Percentiles rank a stretch among this genome's conserved stretches.
Evolutionary conservation across 2,113 vertebrate species (phyloP).

Genomic region (Taurulus bubalis): DNA sequence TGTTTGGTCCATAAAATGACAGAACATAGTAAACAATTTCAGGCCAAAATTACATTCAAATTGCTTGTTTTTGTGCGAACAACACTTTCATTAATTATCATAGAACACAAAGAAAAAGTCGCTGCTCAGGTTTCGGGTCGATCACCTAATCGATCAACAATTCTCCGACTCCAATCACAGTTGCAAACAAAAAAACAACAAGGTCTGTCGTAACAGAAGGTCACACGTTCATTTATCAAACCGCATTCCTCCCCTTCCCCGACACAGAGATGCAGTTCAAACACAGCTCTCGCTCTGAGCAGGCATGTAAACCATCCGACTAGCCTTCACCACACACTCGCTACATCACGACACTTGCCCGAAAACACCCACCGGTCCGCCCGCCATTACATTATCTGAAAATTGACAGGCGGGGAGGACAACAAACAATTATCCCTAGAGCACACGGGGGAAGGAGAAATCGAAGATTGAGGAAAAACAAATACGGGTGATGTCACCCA

Average conservation of each 20-base stretch:
- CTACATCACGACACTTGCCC: constrained; percentile 70
- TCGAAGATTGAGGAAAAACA: constrained; percentile 77
- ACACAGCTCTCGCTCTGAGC: constrained; percentile 25
- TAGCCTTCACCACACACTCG: constrained; percentile 24
- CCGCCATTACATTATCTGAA: constrained; percentile 75
- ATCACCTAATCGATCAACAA: neutral
- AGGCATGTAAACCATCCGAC: constrained; percentile 71
- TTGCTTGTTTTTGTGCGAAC: neutral
- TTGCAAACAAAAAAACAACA: neutral
- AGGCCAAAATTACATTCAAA: neutral
- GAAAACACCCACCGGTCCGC: constrained; percentile 26
- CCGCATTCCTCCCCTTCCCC: constrained; percentile 7
- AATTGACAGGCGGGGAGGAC: constrained; percentile 80
- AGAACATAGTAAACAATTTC: neutral
- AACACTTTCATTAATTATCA: neutral
- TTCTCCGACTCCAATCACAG: neutral
- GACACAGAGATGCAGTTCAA: constrained; percentile 21
- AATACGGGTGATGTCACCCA: constrained; percentile 74
- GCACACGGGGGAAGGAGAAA: constrained; percentile 31
- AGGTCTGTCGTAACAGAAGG: neutral
- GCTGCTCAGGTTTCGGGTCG: neutral
- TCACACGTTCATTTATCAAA: constrained; percentile 11
- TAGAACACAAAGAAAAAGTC: neutral
- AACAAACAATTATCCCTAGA: constrained; percentile 80
- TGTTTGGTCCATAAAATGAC: neutral